Evolutionary conservation across 2,888 invertebrate genomes (phyloP).

Genomic region (Rhagophthalmus giganteus): DNA sequence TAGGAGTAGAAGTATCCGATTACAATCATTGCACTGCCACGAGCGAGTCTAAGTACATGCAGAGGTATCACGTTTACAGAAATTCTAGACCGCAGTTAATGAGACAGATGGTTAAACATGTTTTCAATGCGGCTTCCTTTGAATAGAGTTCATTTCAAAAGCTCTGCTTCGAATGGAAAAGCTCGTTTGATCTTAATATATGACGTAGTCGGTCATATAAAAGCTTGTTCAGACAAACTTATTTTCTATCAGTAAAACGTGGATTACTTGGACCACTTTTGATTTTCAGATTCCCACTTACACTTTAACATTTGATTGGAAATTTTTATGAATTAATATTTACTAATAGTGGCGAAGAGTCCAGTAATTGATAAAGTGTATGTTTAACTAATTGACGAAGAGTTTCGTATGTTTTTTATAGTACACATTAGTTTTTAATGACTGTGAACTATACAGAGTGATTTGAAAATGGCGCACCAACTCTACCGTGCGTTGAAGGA

Average conservation of each 20-base stretch:
- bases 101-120: constrained; percentile 48
- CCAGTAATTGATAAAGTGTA: no score
- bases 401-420: no score
- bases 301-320: not conserved
- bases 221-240: constrained; percentile 39
- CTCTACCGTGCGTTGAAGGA: no score
- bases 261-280: constrained; percentile 36
- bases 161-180: constrained; percentile 46
- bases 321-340: no score
- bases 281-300: constrained; percentile 25
- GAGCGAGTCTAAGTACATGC: constrained; percentile 25
- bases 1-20: constrained; percentile 15
- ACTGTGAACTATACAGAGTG: no score
- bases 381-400: no score
- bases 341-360: no score
- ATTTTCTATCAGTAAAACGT: constrained; percentile 17
- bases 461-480: no score
- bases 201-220: constrained; percentile 48
- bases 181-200: constrained; percentile 56
- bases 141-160: constrained; percentile 48
- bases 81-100: constrained; percentile 48
- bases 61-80: constrained; percentile 47
- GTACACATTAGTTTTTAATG: no score
- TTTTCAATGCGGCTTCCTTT: constrained; percentile 48
- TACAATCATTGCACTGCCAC: constrained; percentile 15